Conservation (phyloP, 2,113 vertebrate genomes). For the Atractosteus spatula region DNA sequence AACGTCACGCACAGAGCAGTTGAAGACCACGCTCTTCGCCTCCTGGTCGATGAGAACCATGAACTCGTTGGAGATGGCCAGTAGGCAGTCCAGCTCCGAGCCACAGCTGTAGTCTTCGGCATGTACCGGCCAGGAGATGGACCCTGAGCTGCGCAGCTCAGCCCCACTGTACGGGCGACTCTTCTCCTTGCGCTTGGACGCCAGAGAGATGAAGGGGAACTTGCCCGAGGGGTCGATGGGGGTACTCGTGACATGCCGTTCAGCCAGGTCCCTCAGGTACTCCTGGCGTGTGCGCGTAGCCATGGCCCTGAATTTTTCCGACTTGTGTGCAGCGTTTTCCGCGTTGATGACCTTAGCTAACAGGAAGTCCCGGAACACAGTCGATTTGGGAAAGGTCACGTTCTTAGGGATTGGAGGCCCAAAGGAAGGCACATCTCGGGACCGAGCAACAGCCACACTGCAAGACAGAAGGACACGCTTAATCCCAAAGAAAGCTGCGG, state of each 20-base stretch:
- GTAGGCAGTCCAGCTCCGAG: conserved; percentile 82
- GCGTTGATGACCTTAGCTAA: conserved; percentile 93
- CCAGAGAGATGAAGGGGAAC: conserved; percentile 91
- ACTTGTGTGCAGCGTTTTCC: conserved; percentile 95
- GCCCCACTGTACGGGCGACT: conserved; percentile 82
- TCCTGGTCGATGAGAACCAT: conserved; percentile 87
- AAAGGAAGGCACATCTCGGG: conserved; percentile 91
- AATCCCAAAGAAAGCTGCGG: too few species aligned
- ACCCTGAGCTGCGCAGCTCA: conserved; percentile 85
- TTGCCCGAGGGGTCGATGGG: conserved; percentile 89
- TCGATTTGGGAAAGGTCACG: conserved; percentile 92
- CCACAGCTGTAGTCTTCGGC: conserved; percentile 88
- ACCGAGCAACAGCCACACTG: conserved; percentile 91
- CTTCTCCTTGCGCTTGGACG: conserved; percentile 91
- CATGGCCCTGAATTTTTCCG: conserved; percentile 93
- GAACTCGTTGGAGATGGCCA: conserved; percentile 89
- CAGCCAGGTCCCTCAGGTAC: conserved; percentile 90
- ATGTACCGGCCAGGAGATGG: conserved; percentile 83
- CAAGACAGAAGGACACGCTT: conserved; percentile 23
- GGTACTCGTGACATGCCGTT: conserved; percentile 91
- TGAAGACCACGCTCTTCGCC: conserved; percentile 87
- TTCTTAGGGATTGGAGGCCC: conserved; percentile 91
- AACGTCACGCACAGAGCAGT: conserved; percentile 88
- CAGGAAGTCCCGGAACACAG: conserved; percentile 95
- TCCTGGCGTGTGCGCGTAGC: conserved; percentile 92